Evolutionary conservation across 2,797 vertebrate genomes (phyloP).

Genomic region (Lepidocolaptes lacrymiger): DNA sequence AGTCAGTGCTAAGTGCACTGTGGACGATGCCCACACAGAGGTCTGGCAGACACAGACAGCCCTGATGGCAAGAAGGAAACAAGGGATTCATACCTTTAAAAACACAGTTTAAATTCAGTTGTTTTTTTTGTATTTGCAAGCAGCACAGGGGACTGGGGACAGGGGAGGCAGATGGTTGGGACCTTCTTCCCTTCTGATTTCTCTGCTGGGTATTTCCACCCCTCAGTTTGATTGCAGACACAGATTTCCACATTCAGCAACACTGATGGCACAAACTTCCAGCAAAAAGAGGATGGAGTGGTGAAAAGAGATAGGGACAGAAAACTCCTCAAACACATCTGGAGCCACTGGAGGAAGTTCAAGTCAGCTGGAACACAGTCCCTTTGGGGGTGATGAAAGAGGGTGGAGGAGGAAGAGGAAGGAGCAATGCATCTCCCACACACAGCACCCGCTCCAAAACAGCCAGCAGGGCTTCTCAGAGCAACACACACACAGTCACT

Average conservation of each 20-base stretch:
- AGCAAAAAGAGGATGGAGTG: background rate
- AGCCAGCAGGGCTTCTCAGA: background rate
- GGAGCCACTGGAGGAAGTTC: background rate
- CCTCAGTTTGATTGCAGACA: background rate
- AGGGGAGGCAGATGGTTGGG: background rate
- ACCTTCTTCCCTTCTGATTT: background rate
- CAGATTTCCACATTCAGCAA: background rate
- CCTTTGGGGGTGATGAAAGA: background rate
- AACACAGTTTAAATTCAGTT: background rate
- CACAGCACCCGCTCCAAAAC: background rate
- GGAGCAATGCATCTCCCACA: background rate
- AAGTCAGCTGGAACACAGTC: background rate
- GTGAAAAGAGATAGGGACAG: background rate
- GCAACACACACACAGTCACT: rapidly evolving
- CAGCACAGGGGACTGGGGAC: background rate
- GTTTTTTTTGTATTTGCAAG: background rate
- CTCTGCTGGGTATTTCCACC: background rate
- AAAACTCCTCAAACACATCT: background rate
- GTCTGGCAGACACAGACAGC: constrained; percentile 7
- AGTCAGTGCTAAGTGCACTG: constrained; percentile 21
- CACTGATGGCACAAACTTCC: background rate
- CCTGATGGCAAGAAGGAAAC: background rate
- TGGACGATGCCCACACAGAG: background rate
- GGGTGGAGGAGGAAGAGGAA: background rate
- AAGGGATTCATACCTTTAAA: background rate